Conservation (phyloP, 2,888 invertebrate genomes). For the Chironomus riparius region DNA sequence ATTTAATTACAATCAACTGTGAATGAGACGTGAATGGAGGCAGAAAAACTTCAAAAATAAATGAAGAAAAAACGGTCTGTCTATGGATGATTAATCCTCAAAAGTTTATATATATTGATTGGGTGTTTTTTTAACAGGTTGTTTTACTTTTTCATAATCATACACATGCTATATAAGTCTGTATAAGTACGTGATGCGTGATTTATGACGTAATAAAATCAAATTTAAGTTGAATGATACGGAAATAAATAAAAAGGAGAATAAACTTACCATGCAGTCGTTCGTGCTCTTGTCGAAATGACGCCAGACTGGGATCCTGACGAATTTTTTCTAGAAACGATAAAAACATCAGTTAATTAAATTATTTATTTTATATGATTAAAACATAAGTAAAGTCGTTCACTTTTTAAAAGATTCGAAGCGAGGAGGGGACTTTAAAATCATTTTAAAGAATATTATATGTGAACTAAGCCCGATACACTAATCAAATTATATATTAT, state of each 20-base stretch:
- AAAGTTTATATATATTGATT: too few species aligned
- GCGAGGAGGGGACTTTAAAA: too few species aligned
- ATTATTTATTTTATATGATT: too few species aligned
- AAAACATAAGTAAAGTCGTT: too few species aligned
- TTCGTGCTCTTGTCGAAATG: conserved; percentile 46
- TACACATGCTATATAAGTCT: too few species aligned
- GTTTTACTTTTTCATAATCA: neutral
- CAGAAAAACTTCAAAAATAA: conserved; percentile 1
- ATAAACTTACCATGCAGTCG: conserved; percentile 39
- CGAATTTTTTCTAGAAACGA: conserved; percentile 48
- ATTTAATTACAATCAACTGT: conserved; percentile 3
- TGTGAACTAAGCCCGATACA: too few species aligned
- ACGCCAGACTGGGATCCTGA: conserved; percentile 55
- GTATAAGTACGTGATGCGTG: neutral
- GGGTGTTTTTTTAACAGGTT: neutral
- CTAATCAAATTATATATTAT: too few species aligned
- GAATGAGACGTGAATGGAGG: neutral
- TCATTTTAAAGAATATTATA: too few species aligned
- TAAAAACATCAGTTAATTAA: too few species aligned
- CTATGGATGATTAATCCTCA: neutral
- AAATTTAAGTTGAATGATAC: neutral
- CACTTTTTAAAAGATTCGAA: too few species aligned
- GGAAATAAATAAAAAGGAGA: neutral
- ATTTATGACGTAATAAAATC: neutral
- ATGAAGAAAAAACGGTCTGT: neutral